Base-by-base conservation (phyloP, 2,888 invertebrate genomes). In the Protonemura montana region DNA sequence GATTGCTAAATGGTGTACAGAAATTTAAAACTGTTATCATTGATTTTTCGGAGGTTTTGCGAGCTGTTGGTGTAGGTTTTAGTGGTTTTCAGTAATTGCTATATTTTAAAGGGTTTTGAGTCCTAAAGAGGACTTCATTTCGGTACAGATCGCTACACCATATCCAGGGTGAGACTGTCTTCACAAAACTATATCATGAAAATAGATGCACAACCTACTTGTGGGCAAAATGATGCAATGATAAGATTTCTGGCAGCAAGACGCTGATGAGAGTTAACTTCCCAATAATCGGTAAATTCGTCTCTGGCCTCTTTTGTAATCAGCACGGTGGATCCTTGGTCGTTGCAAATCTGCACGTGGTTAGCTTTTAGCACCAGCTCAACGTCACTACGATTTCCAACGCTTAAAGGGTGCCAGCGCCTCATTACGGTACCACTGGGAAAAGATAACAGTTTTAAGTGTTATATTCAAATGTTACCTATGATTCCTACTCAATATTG, bases 221-320 rank as follows among this genome's bases (percentile, higher is more conserved):
- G 95, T n/a, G 98, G 97, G 91, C 96, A 97, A 88, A 98, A 94
- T 85, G 96, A 96, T 87, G 94, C 93, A 77, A 98, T 90, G 89
- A 98, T 97, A 88, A 94, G 92, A 91, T 98, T 95, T 88, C 98
- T 93, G 0, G 95, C 97, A 87, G 93, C 92, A 88, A 98, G 91
- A 0, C 96, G 95, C 87, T 94, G 92, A 29, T 92, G 90, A 87
- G 92, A 90, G 91, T 95, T 93, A 85, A 93, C 93, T 0, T 92
- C 89, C 97, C 97, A 98, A 91, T 95, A 98, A 81, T 93, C 92
- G 35, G 92, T 91, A 90, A 97, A 97, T 89, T 95, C 94, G 81
- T 94, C 93, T 89, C 93, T 93, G 87, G 95, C 92, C 90, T 96
- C 96, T 16, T 94, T 93, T 0, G 94, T 94, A 0, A 94, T 90